A percentile compares a stretch with the other conserved stretches of the same genome.
Conservation (phyloP, 1,140 invertebrate genomes). For the Anoplophora glabripennis region DNA sequence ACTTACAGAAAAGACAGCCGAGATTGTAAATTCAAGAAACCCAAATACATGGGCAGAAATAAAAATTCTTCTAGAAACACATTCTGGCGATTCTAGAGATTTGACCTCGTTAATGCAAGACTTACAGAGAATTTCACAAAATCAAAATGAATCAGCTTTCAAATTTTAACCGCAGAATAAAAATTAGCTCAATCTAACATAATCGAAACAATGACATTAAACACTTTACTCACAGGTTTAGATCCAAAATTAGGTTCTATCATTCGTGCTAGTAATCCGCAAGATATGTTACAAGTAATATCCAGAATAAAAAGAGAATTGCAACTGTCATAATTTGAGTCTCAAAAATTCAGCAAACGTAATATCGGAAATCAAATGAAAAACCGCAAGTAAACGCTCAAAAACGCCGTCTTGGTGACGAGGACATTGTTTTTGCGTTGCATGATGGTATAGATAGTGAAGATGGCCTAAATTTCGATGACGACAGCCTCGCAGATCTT, state of each 20-base stretch:
- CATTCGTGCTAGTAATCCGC: neutral
- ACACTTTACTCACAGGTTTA: neutral
- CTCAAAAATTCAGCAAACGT: too few species aligned
- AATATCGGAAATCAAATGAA: too few species aligned
- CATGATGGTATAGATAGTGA: too few species aligned
- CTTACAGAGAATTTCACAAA: constrained; percentile 13
- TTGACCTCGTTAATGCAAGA: constrained; percentile 12
- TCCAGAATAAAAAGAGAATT: too few species aligned
- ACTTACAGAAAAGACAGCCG: constrained; percentile 3
- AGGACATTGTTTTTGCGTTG: too few species aligned
- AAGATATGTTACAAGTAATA: too few species aligned
- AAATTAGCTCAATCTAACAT: constrained; percentile 5
- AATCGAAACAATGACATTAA: neutral
- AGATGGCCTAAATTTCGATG: too few species aligned
- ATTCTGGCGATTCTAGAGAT: constrained; percentile 18
- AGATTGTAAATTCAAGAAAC: constrained; percentile 14
- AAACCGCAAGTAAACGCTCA: too few species aligned
- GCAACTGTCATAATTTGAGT: too few species aligned
- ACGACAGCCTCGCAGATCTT: too few species aligned
- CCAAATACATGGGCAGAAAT: constrained; percentile 14
- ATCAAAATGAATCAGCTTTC: neutral
- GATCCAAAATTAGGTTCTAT: constrained; percentile 7
- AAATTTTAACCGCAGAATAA: constrained; percentile 9
- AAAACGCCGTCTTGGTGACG: too few species aligned
- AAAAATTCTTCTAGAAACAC: constrained; percentile 12